Evolutionary conservation across 92 coral and sea anemone genomes (phyloP), one percentile per base, ranked within the genome.

Genomic region (Epizoanthus scotinus): DNA sequence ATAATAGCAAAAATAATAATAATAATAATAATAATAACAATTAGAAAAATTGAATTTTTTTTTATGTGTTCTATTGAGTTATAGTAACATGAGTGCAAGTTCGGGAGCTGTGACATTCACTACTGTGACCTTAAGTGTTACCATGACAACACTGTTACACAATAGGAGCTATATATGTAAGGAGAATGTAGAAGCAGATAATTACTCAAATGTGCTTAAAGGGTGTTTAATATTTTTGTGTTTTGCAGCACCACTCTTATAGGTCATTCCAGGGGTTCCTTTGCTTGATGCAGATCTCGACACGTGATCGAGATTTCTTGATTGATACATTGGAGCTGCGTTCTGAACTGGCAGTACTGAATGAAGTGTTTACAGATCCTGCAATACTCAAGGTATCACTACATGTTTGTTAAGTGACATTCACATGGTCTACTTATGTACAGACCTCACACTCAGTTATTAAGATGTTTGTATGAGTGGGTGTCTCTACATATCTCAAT

Each of bases 241-340:
- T 66, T 12, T 70, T 40, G 55, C 86, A 92, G 94, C 91, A 85
- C 78, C 99, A 95, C 79, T 95, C 99, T 14, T 95, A 93, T 85
- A 73, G 99, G 64, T 91, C 99, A 31, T 93, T 95, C 81, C 98
- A 78, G 67, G 99, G 99, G 8, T 91, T 95, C 72, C 93, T 92
- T 29, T 95, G 99, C 53, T 84, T 95, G 62, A 95, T 95, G 99
- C 99, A 95, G 83, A 89, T 95, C 74, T 95, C 99, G 20, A 95
- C 99, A 13, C 86, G 91, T 38, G 88, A 91, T 52, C 91, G 79
- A 20, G 99, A 95, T 55, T 95, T 84, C 69, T 87, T 95, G 26
- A 66, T 95, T 54, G 99, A 95, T 63, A 87, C 98, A 2, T 83
- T 95, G 66, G 99, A 95, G 68, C 83, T 95, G 59, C 95, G 92